phyloP scores from a whole-genome alignment of 2,797 vertebrate genomes.

The Sebastes trivittatus region DNA sequence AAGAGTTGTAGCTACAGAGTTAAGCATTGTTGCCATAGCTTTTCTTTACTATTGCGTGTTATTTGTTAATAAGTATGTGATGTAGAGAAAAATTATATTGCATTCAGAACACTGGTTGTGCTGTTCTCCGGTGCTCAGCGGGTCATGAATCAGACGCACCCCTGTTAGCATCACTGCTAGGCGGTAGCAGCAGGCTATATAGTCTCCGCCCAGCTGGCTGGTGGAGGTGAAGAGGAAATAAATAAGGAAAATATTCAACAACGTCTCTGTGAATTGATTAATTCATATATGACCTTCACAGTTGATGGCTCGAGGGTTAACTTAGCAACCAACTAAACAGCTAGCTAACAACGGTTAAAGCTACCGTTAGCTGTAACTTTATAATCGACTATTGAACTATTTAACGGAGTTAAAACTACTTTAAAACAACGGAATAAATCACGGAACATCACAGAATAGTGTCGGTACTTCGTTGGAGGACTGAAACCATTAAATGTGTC shows the following conservation, averaged over 20 bases:
- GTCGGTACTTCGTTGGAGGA: fast-evolving
- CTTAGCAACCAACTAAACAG: not conserved
- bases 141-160: not conserved
- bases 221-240: not conserved
- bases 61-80: not conserved
- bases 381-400: not conserved
- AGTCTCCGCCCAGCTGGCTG: slow-evolving; percentile 28
- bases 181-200: fast-evolving
- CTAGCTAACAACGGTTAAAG: not conserved
- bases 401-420: not conserved
- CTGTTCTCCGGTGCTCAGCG: not conserved
- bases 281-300: not conserved
- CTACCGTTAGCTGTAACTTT: not conserved
- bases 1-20: too few species aligned
- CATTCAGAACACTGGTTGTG: not conserved
- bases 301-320: not conserved
- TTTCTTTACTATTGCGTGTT: too few species aligned
- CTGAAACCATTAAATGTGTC: fast-evolving
- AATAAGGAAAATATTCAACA: not conserved
- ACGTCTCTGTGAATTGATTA: not conserved
- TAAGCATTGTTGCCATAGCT: too few species aligned
- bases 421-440: not conserved
- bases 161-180: not conserved
- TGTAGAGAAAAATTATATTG: not conserved
- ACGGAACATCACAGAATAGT: not conserved